A percentile compares a stretch with the other conserved stretches of the same genome.
These are phyloP conservation scores for Deroptyus accipitrinus DNA, from an alignment of 2,113 vertebrate genomes.

Conservation along the genomic window DNA sequence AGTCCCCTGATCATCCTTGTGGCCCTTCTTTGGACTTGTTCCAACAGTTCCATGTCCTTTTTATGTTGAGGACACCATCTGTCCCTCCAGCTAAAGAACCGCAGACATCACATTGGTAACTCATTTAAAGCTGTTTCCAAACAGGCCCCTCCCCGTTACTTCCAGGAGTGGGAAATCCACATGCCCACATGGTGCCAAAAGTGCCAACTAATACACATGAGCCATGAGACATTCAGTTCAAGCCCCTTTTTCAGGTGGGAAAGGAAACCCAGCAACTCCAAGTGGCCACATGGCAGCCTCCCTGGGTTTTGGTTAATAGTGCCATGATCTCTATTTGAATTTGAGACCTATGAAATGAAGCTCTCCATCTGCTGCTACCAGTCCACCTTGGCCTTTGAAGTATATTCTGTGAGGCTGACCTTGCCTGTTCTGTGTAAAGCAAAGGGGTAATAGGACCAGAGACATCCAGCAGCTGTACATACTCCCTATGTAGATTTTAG, in stretches of 20 bases:
- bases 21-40: too few relatives aligned
- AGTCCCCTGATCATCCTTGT: too few relatives aligned
- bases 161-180: background rate
- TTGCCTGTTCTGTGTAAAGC: background rate
- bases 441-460: background rate
- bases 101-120: accelerated
- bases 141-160: background rate
- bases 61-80: too few relatives aligned
- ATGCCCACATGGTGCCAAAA: background rate
- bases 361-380: background rate
- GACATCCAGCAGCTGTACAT: background rate
- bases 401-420: background rate
- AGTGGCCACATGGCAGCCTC: background rate
- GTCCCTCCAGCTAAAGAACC: background rate
- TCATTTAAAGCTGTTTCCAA: background rate
- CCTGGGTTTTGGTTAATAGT: background rate
- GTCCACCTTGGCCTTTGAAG: background rate
- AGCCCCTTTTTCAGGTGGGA: background rate
- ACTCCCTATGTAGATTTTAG: background rate
- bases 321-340: background rate
- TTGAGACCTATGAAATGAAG: background rate
- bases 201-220: background rate
- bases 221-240: background rate
- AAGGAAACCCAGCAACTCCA: background rate
- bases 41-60: too few relatives aligned